Evolutionary conservation across 2,113 vertebrate species (phyloP), one percentile per base, ranked within the genome.

Genomic region (Anguilla japonica): DNA sequence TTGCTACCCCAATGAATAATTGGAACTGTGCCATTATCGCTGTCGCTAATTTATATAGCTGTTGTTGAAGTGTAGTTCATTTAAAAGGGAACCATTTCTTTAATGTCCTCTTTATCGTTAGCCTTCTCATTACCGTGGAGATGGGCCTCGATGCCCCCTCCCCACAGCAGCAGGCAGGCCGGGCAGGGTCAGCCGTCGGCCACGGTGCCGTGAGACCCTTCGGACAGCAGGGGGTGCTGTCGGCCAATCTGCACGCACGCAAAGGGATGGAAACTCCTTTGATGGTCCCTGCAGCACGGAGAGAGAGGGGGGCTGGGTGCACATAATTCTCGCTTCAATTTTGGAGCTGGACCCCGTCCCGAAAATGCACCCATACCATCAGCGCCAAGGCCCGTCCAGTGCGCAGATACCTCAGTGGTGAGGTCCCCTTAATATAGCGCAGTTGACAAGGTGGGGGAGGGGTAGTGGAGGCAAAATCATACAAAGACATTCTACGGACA

Each of bases 311-410:
- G 34, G 34, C 34, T 34, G 34, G 34, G 13, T 1, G 11, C 43
- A 60, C 41, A 86, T 87, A 87, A 86, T 85, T 88, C n/a, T 57
- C 0, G 7, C 20, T 87, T 87, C 87, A 81, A 40, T 88, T 91
- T 89, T 86, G 41, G 20, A 43, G 22, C 41, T 88, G 57, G 87
- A 71, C 41, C 46, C 18, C 5, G 7, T 88, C 89, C 84, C 86
- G 57, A 83, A 83, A 88, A 88, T 83, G 85, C 43, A 39, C 67
- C 53, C n/a, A 34, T 34, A 80, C 39, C 81, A 18, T 81, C 75
- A 84, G 41, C 79, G 81, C 0, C 0, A 88, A 89, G 50, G 83
- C 9, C 6, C 1, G 88, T 88, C 40, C 6, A 87, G 9, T 81
- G 43, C 39, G 86, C 26, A 79, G 0, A 11, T 26, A 11, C 81